Conservation (phyloP, 1,140 invertebrate genomes). For the Pogonomyrmex californicus region DNA sequence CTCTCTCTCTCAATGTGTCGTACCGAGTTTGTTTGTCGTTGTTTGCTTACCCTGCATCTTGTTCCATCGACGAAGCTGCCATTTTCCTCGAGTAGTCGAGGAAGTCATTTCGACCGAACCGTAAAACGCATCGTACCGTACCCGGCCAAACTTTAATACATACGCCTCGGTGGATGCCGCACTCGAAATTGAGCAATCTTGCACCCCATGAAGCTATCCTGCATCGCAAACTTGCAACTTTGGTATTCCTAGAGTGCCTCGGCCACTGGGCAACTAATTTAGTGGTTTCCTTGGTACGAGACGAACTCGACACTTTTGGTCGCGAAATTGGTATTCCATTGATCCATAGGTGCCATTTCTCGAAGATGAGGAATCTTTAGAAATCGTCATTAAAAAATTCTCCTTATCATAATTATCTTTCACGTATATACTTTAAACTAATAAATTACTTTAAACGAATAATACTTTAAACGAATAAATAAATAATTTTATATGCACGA, state of each 20-base stretch:
- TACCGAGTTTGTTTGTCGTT: constrained; percentile 36
- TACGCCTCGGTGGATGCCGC: constrained; percentile 57
- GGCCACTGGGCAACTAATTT: constrained; percentile 65
- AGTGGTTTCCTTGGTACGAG: constrained; percentile 60
- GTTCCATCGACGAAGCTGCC: constrained; percentile 53
- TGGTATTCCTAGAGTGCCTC: constrained; percentile 64
- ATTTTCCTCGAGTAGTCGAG: constrained; percentile 60
- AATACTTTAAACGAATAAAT: no score
- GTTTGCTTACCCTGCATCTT: constrained; percentile 50
- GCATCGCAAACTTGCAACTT: constrained; percentile 64
- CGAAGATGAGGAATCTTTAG: constrained; percentile 19
- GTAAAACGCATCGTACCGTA: constrained; percentile 60
- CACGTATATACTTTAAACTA: no score
- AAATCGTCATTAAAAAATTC: neutral
- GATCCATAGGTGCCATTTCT: neutral
- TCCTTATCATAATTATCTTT: neutral
- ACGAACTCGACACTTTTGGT: constrained; percentile 61
- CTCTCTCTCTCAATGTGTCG: constrained; percentile 5
- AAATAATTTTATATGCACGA: neutral
- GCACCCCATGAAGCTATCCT: constrained; percentile 64
- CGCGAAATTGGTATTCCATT: constrained; percentile 56
- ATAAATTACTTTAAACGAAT: no score
- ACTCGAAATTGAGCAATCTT: constrained; percentile 65
- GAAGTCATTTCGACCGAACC: constrained; percentile 58
- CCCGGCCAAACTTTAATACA: constrained; percentile 63